phyloP scores from a whole-genome alignment of 2,113 vertebrate genomes.

The Psilopsiagon aymara region DNA sequence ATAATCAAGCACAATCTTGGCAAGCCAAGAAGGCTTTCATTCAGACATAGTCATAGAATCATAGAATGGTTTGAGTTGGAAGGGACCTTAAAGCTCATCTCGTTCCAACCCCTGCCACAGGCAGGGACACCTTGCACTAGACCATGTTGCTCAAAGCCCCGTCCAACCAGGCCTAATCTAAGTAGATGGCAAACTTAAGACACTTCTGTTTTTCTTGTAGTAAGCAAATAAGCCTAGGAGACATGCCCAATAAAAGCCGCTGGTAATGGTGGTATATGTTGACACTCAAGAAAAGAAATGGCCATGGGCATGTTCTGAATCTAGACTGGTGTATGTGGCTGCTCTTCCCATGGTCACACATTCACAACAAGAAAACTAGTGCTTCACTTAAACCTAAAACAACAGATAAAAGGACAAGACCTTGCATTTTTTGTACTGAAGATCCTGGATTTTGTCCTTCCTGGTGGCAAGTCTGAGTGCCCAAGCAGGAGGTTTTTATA shows the following conservation, averaged over 20 bases:
- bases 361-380: background rate
- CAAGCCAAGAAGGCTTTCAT: background rate
- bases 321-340: background rate
- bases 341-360: background rate
- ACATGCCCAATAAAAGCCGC: background rate
- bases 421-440: background rate
- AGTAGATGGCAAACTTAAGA: background rate
- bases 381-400: background rate
- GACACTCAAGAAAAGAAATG: background rate
- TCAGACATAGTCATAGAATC: background rate
- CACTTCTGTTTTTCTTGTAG: background rate
- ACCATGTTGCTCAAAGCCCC: background rate
- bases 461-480: background rate
- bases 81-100: background rate
- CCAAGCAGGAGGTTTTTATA: background rate
- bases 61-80: background rate
- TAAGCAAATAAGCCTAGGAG: background rate
- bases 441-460: background rate
- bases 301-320: background rate
- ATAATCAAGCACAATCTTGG: background rate
- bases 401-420: background rate
- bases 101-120: background rate
- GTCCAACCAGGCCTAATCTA: background rate
- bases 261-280: background rate
- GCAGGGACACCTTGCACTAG: background rate